Conservation (phyloP, 2,113 vertebrate genomes). For the Lipophrys pholis region DNA sequence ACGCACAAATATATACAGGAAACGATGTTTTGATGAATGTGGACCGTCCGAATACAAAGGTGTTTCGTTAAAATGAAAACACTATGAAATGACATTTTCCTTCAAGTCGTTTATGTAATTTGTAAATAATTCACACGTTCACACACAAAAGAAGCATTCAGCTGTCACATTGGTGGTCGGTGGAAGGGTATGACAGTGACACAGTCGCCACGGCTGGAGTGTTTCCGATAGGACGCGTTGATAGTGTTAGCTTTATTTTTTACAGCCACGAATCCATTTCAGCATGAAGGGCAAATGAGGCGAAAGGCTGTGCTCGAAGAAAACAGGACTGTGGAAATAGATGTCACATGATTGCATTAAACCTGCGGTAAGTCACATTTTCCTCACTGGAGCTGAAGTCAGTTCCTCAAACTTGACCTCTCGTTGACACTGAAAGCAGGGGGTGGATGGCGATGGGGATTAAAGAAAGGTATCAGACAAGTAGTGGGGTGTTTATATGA, state of each 20-base stretch:
- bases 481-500: conserved; percentile 18
- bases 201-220: conserved; percentile 8
- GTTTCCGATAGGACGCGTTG: conserved; percentile 13
- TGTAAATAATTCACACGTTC: background rate
- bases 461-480: conserved; percentile 42
- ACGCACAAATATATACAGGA: no score
- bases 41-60: background rate
- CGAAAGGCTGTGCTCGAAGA: background rate
- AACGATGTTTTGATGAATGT: no score
- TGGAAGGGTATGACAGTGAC: background rate
- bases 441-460: conserved; percentile 73
- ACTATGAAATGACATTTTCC: background rate
- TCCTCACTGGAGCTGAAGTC: conserved; percentile 41
- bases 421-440: conserved; percentile 62
- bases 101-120: background rate
- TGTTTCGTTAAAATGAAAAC: conserved; percentile 11
- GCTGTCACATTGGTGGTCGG: conserved; percentile 13
- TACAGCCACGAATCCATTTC: conserved; percentile 34
- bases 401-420: conserved; percentile 69
- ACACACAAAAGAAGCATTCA: conserved; percentile 10
- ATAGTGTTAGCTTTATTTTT: conserved; percentile 36
- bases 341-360: conserved; percentile 15
- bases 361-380: conserved; percentile 27
- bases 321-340: background rate
- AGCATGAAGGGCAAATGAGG: conserved; percentile 3